Conservation (phyloP, 2,888 invertebrate genomes). For the Fragum fragum region DNA sequence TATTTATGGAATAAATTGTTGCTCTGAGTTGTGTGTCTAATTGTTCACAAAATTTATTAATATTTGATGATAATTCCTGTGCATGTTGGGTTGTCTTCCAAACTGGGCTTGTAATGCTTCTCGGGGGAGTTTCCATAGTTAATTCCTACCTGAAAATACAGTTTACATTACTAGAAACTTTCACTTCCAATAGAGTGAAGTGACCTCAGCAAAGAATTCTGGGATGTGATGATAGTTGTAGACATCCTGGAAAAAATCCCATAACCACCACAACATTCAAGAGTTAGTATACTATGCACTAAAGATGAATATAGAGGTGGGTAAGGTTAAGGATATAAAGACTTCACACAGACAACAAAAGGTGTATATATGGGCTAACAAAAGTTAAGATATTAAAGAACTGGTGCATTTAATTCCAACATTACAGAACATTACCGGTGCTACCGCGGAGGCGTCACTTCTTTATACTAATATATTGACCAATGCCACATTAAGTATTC, state of each 20-base stretch:
- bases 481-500: background rate
- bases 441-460: constrained; percentile 21
- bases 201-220: constrained; percentile 9
- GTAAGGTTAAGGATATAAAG: background rate
- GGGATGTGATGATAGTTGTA: background rate
- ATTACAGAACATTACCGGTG: constrained; percentile 22
- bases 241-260: background rate
- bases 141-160: constrained; percentile 7
- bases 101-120: background rate
- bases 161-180: background rate
- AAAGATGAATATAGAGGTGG: background rate
- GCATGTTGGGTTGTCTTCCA: background rate
- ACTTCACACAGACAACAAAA: constrained; percentile 2
- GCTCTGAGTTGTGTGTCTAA: background rate
- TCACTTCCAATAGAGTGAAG: background rate
- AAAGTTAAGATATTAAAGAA: background rate
- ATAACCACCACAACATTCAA: background rate
- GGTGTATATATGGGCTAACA: background rate
- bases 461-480: background rate
- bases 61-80: background rate
- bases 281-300: background rate
- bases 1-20: background rate
- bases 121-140: background rate
- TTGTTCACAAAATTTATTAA: background rate
- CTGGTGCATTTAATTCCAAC: background rate